Evolutionary conservation across 2,113 vertebrate species (phyloP).

Genomic region (Cinclus mexicanus): DNA sequence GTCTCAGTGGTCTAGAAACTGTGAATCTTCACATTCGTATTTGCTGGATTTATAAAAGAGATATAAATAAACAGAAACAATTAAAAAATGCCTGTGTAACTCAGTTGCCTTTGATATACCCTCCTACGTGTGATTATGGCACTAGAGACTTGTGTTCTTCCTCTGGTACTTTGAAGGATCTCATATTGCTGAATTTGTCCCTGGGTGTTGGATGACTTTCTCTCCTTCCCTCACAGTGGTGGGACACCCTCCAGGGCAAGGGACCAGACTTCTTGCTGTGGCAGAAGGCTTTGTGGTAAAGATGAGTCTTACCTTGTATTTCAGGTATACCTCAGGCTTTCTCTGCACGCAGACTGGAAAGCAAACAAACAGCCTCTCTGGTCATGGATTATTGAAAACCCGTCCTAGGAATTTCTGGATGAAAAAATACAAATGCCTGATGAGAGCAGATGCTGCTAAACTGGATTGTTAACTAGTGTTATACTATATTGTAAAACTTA

Average conservation of each 20-base stretch:
- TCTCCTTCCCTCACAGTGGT: neutral
- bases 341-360: neutral
- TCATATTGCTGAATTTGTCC: neutral
- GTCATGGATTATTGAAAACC: neutral
- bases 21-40: neutral
- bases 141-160: neutral
- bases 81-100: rapidly evolving
- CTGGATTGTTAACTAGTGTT: neutral
- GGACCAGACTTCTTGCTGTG: neutral
- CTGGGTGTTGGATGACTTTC: neutral
- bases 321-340: neutral
- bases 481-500: neutral
- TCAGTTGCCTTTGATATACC: neutral
- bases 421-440: neutral
- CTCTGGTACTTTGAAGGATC: neutral
- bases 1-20: neutral
- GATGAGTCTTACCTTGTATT: neutral
- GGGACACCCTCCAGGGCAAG: neutral
- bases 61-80: neutral
- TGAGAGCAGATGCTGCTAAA: neutral
- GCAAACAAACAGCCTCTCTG: neutral
- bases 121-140: neutral
- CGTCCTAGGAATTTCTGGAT: neutral
- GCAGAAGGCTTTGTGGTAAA: neutral
- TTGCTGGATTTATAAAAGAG: neutral